phyloP scores from a whole-genome alignment of 2,113 vertebrate genomes.

The Oreochromis niloticus region DNA sequence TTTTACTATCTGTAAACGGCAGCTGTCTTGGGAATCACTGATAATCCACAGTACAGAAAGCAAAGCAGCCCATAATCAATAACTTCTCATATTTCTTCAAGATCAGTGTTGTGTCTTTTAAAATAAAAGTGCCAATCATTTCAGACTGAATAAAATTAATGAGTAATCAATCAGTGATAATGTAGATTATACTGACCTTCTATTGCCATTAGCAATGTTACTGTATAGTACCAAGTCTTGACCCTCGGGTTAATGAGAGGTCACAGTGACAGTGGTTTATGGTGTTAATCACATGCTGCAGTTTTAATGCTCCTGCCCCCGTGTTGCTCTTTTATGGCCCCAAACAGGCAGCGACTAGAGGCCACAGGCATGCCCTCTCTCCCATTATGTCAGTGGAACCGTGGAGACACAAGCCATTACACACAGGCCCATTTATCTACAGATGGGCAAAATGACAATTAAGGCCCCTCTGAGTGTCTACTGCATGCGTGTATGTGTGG shows the following conservation, averaged over 20 bases:
- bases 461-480: background rate
- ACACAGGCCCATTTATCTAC: conserved; percentile 48
- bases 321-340: conserved; percentile 33
- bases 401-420: conserved; percentile 58
- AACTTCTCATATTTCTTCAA: background rate
- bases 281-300: conserved; percentile 36
- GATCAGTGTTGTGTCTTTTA: background rate
- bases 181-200: background rate
- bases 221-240: background rate
- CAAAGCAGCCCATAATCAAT: background rate
- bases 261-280: conserved; percentile 11
- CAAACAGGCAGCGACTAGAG: conserved; percentile 23
- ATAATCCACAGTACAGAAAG: background rate
- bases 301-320: conserved; percentile 14
- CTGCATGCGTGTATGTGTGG: background rate
- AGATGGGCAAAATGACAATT: conserved; percentile 46
- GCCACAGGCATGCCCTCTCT: conserved; percentile 30
- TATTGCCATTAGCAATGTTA: background rate
- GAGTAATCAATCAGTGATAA: conserved; percentile 7
- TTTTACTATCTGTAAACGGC: background rate
- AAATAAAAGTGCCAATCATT: background rate
- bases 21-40: background rate
- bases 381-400: conserved; percentile 54
- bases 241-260: conserved; percentile 49
- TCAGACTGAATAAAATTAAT: background rate